Percentiles rank a stretch among this genome's conserved stretches.
phyloP scores from a whole-genome alignment of 2,888 invertebrate species.

The Acrobasis consociella region DNA sequence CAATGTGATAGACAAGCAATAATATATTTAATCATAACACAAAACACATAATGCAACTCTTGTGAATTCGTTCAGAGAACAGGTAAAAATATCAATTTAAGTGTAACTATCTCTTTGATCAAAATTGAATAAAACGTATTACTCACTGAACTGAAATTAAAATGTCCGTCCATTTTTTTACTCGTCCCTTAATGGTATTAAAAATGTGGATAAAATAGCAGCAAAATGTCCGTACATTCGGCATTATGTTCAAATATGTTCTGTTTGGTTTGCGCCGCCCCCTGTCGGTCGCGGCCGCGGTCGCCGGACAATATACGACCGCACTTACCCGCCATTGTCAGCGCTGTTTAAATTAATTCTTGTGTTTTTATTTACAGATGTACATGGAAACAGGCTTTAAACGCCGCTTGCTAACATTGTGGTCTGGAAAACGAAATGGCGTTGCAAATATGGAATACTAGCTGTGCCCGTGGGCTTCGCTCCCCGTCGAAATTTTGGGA shows the following conservation, averaged over 20 bases:
- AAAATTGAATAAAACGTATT: neutral
- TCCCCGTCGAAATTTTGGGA: too few species aligned
- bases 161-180: constrained; percentile 4
- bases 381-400: neutral
- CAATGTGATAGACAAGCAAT: too few species aligned
- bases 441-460: too few species aligned
- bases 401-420: too few species aligned
- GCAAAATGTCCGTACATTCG: constrained; percentile 5
- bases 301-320: neutral
- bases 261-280: neutral
- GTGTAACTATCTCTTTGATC: neutral
- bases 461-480: too few species aligned
- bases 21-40: too few species aligned
- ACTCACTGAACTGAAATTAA: constrained; percentile 10
- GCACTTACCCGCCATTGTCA: neutral
- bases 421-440: too few species aligned
- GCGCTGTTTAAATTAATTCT: constrained; percentile 18
- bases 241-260: constrained; percentile 5
- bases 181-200: constrained; percentile 10
- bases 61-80: too few species aligned
- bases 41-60: too few species aligned
- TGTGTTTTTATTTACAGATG: neutral
- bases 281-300: neutral
- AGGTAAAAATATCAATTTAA: too few species aligned
- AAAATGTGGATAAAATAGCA: constrained; percentile 27